A percentile compares a stretch with the other conserved stretches of the same genome.
Evolutionary conservation across 2,888 invertebrate genomes (phyloP).

Genomic region (Cryptus armator): DNA sequence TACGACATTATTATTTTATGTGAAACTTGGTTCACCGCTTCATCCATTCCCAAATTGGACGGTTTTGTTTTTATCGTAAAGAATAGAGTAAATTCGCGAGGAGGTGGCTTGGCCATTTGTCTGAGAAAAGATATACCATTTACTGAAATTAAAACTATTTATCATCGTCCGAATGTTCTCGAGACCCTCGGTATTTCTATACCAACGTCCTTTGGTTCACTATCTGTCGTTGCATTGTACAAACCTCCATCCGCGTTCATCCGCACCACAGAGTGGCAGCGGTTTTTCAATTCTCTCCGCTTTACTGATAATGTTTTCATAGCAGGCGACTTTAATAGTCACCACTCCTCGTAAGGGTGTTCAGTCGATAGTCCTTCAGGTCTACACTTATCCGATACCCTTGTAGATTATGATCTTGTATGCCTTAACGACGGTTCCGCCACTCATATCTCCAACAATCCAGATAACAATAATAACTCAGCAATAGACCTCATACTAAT

Average conservation of each 20-base stretch:
- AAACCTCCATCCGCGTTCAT: neutral
- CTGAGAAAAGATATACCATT: conserved; percentile 7
- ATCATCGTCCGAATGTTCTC: neutral
- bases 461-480: neutral
- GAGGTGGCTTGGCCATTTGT: conserved; percentile 26
- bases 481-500: conserved; percentile 6
- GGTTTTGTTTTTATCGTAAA: conserved; percentile 1
- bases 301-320: neutral
- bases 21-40: conserved; percentile 17
- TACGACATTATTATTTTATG: conserved; percentile 10
- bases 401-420: neutral
- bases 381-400: neutral
- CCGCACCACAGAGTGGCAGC: neutral
- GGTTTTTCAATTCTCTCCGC: neutral
- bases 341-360: conserved; percentile 24
- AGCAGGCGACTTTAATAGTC: conserved; percentile 24
- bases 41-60: neutral
- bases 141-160: neutral
- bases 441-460: neutral
- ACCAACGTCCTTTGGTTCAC: neutral
- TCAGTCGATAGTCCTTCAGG: neutral
- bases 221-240: neutral
- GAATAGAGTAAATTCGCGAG: neutral
- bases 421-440: conserved; percentile 9
- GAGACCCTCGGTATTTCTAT: conserved; percentile 16